Evolutionary conservation across 1,140 invertebrate genomes (phyloP).

Genomic region (Araneus ventricosus): DNA sequence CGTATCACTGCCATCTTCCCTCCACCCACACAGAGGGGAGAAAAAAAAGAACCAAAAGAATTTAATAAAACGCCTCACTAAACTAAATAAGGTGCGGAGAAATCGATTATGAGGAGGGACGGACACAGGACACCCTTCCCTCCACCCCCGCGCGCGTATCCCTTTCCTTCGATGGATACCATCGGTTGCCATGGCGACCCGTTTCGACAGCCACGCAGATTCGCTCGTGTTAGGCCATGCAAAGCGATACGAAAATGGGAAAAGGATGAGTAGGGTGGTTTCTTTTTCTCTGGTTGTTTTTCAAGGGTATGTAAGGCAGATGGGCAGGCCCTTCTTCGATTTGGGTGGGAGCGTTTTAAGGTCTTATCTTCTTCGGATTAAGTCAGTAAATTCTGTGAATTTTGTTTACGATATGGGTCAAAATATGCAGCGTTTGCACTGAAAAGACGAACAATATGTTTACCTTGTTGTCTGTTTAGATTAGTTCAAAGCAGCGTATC

Average conservation of each 20-base stretch:
- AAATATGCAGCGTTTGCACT: too few relatives aligned
- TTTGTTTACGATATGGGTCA: too few relatives aligned
- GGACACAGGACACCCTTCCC: not conserved
- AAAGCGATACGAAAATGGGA: not conserved
- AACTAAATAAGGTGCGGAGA: constrained; percentile 67
- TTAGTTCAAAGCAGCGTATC: too few relatives aligned
- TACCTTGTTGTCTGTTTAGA: too few relatives aligned
- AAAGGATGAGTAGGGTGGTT: not conserved
- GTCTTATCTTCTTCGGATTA: too few relatives aligned
- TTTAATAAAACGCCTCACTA: constrained; percentile 70
- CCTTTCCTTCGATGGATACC: constrained; percentile 1
- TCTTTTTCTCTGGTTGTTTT: not conserved
- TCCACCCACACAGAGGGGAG: not conserved
- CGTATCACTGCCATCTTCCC: not conserved
- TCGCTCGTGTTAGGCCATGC: constrained; percentile 15
- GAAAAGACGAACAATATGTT: too few relatives aligned
- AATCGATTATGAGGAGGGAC: constrained; percentile 50
- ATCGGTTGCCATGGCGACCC: constrained; percentile 31
- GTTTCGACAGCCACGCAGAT: not conserved
- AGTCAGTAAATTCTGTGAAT: too few relatives aligned
- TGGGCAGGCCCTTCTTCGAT: too few relatives aligned
- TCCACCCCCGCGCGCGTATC: not conserved
- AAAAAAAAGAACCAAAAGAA: constrained; percentile 39
- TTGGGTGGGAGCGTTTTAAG: too few relatives aligned
- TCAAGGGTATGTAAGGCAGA: too few relatives aligned